Conservation (phyloP, 2,888 invertebrate genomes). For the Candidula unifasciata region DNA sequence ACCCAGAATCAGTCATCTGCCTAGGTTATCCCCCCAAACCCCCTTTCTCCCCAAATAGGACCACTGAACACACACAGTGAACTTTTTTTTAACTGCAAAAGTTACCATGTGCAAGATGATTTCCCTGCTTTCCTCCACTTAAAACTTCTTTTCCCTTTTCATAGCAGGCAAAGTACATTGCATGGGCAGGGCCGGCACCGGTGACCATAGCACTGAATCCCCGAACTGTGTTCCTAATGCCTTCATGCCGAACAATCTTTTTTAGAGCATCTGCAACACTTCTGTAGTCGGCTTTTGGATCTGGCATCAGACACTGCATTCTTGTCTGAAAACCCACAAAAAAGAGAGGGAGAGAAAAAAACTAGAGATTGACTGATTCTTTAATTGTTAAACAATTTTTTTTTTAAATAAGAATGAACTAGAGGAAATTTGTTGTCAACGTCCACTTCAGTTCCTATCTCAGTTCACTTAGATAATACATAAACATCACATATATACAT, state of each 20-base stretch:
- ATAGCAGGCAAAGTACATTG: slow-evolving; percentile 98
- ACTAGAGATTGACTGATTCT: too few relatives aligned
- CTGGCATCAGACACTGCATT: slow-evolving; percentile 94
- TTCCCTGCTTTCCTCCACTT: slow-evolving; percentile 77
- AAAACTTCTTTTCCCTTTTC: slow-evolving; percentile 93
- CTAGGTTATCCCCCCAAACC: too few relatives aligned
- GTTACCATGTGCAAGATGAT: slow-evolving; percentile 76
- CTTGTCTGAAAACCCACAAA: slow-evolving; percentile 85
- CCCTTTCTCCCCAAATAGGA: too few relatives aligned
- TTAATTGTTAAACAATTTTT: too few relatives aligned
- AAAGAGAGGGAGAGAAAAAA: background rate
- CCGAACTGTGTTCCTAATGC: slow-evolving; percentile 92
- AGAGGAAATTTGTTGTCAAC: too few relatives aligned
- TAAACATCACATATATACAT: too few relatives aligned
- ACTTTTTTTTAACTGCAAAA: background rate
- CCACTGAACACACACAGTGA: too few relatives aligned
- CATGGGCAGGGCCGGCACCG: slow-evolving; percentile 99
- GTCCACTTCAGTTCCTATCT: too few relatives aligned
- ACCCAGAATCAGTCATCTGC: too few relatives aligned
- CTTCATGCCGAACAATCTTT: slow-evolving; percentile 94
- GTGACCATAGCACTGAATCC: slow-evolving; percentile 92
- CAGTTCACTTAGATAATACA: too few relatives aligned
- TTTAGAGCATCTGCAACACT: slow-evolving; percentile 90
- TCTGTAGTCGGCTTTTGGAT: slow-evolving; percentile 84
- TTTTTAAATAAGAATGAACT: too few relatives aligned